These are phyloP conservation scores for Gallinago jamesoni DNA, from an alignment of 2,113 vertebrate species.

Conservation along the genomic window DNA sequence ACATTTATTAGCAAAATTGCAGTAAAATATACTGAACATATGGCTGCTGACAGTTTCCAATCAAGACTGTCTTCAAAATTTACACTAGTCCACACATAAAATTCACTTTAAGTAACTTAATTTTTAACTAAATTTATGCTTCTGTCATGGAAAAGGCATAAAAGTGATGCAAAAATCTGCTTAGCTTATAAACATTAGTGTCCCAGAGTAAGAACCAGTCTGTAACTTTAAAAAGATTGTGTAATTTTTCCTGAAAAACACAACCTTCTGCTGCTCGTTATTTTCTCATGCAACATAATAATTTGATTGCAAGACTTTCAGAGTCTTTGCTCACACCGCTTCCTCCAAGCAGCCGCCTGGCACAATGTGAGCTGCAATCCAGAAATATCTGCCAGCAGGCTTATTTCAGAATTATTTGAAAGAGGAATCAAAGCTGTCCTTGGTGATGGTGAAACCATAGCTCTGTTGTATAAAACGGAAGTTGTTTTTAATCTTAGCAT, in stretches of 20 bases:
- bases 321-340: neutral
- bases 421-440: neutral
- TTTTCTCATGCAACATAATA: slow-evolving; percentile 17
- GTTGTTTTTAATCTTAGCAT: neutral
- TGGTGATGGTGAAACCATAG: neutral
- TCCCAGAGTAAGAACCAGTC: neutral
- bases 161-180: neutral
- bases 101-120: neutral
- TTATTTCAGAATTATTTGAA: neutral
- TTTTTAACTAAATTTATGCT: slow-evolving; percentile 15
- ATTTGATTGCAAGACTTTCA: neutral
- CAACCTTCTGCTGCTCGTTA: neutral
- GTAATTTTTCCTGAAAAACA: slow-evolving; percentile 49
- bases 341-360: neutral
- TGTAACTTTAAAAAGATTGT: neutral
- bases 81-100: neutral
- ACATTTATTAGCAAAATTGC: neutral
- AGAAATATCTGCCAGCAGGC: neutral
- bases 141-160: neutral
- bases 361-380: neutral
- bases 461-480: neutral
- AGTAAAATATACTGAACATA: neutral
- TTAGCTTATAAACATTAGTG: neutral
- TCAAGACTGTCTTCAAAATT: neutral
- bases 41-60: neutral